phyloP scores from a whole-genome alignment of 2,888 invertebrate species.

The Selenia dentaria region DNA sequence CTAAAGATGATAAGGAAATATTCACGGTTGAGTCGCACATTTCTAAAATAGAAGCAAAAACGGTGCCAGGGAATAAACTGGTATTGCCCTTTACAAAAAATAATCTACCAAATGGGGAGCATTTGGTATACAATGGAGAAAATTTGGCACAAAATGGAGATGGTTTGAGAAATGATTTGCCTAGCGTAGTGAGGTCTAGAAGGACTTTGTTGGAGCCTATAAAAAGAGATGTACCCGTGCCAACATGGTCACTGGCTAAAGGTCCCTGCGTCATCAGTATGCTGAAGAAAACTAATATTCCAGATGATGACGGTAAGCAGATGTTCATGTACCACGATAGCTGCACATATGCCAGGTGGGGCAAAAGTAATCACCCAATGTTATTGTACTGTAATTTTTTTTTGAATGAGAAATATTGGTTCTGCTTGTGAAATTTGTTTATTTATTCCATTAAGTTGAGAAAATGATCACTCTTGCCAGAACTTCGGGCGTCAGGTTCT shows the following conservation, averaged over 20 bases:
- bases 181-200: constrained; percentile 60
- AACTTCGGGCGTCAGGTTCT: no score
- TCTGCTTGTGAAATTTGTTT: no score
- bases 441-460: no score
- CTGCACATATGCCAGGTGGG: no score
- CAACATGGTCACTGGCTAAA: constrained; percentile 76
- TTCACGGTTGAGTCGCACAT: constrained; percentile 72
- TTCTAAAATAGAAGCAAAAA: constrained; percentile 51
- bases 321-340: neutral
- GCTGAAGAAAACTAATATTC: constrained; percentile 54
- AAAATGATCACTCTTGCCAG: no score
- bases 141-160: constrained; percentile 33
- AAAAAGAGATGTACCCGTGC: constrained; percentile 57
- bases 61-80: constrained; percentile 20
- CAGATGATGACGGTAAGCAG: constrained; percentile 39
- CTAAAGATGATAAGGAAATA: constrained; percentile 50
- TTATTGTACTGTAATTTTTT: no score
- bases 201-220: constrained; percentile 75
- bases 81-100: constrained; percentile 34
- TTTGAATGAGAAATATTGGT: no score
- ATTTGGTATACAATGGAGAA: constrained; percentile 29
- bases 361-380: no score
- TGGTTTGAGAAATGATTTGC: constrained; percentile 55
- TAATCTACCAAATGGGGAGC: constrained; percentile 21
- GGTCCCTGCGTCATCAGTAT: constrained; percentile 70